phyloP scores from a whole-genome alignment of 2,797 vertebrate genomes.

The Lepilemur septentrionalis region DNA sequence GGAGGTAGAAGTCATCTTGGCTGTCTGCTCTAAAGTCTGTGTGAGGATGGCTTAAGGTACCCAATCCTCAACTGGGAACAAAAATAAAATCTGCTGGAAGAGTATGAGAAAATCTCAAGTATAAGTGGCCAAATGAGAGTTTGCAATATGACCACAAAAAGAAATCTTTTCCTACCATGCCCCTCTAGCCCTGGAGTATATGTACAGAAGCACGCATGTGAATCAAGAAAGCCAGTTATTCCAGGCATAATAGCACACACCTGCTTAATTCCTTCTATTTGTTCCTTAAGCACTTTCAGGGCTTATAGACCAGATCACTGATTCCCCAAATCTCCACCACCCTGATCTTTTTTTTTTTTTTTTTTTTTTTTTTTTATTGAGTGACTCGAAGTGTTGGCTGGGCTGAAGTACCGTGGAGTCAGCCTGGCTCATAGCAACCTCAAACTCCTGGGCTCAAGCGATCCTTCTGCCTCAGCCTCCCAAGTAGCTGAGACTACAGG shows the following conservation, averaged over 20 bases:
- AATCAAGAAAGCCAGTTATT: conserved; percentile 13
- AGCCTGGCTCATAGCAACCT: no score
- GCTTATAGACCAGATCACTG: neutral
- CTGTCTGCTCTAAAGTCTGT: neutral
- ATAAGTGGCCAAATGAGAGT: neutral
- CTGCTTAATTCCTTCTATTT: neutral
- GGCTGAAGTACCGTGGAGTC: no score
- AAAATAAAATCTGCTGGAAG: conserved; percentile 3
- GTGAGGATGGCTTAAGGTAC: neutral
- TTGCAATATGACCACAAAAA: neutral
- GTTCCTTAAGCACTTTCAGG: neutral
- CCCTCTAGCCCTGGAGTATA: neutral
- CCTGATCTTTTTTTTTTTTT: neutral
- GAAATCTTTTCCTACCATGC: neutral
- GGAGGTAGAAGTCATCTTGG: neutral
- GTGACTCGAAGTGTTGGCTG: no score
- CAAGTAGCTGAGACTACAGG: no score
- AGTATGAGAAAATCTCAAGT: conserved; percentile 35
- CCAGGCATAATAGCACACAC: neutral
- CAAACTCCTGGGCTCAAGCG: no score
- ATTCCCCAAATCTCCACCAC: neutral
- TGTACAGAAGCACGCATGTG: neutral
- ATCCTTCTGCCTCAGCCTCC: no score
- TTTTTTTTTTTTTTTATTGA: no score
- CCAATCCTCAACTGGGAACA: neutral